Evolutionary conservation across 2,113 vertebrate species (phyloP).

Genomic region (Rhea americana): DNA sequence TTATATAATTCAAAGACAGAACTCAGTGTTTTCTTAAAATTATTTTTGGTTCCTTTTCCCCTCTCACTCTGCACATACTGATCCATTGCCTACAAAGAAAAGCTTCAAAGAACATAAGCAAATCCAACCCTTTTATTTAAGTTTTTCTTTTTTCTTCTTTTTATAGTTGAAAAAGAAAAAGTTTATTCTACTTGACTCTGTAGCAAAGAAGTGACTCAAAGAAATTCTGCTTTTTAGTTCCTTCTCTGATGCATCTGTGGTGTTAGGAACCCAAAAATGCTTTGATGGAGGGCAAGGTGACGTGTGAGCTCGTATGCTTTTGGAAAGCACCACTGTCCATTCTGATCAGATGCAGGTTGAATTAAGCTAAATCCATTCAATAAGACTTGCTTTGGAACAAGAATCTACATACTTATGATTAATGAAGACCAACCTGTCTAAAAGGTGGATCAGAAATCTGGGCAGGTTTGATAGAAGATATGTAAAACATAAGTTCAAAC

Average conservation of each 20-base stretch:
- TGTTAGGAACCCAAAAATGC: neutral
- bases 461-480: neutral
- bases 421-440: neutral
- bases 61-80: neutral
- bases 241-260: neutral
- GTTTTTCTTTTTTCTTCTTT: neutral
- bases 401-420: neutral
- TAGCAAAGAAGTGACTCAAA: neutral
- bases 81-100: slow-evolving; percentile 56
- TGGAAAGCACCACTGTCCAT: neutral
- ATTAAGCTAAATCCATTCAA: neutral
- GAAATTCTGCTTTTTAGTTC: neutral
- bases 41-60: slow-evolving; percentile 44
- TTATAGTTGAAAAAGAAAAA: neutral
- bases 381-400: neutral
- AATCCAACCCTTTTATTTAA: slow-evolving; percentile 38
- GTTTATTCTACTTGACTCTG: neutral
- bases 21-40: slow-evolving; percentile 49
- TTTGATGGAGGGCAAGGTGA: neutral
- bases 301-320: neutral
- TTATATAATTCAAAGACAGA: slow-evolving; percentile 67
- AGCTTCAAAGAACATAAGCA: slow-evolving; percentile 51
- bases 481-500: neutral
- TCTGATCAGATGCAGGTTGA: neutral
- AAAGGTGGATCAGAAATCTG: neutral